phyloP scores from a whole-genome alignment of 2,888 invertebrate species.

The Ophion costatus region DNA sequence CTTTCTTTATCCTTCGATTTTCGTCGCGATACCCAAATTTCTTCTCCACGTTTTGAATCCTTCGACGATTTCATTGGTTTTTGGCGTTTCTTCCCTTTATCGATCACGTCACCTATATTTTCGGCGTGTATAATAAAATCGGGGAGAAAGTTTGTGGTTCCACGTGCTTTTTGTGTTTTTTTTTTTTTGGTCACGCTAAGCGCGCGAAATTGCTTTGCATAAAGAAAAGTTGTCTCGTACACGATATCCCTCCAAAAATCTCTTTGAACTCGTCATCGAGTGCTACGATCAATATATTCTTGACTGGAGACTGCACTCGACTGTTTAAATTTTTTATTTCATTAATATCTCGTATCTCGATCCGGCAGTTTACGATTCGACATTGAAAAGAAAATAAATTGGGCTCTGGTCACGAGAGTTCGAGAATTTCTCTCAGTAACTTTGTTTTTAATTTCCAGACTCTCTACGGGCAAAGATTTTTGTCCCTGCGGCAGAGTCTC shows the following conservation, averaged over 20 bases:
- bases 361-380: background rate
- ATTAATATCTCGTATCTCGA: background rate
- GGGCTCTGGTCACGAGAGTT: background rate
- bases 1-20: background rate
- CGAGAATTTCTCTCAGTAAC: background rate
- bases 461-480: background rate
- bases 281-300: background rate
- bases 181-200: background rate
- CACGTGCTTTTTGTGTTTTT: background rate
- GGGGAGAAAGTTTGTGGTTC: background rate
- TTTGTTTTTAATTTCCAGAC: background rate
- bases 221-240: constrained; percentile 79
- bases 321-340: background rate
- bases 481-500: background rate
- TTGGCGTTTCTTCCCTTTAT: constrained; percentile 3
- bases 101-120: constrained; percentile 4
- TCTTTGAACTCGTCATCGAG: background rate
- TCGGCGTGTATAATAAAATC: background rate
- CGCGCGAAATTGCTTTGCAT: constrained; percentile 74
- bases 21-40: background rate
- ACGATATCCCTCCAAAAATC: background rate
- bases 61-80: constrained; percentile 12
- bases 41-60: background rate
- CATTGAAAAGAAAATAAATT: background rate
- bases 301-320: background rate